A percentile compares a stretch with the other conserved stretches of the same genome.
phyloP scores from a whole-genome alignment of 2,888 invertebrate species.

The Halictus ligatus region DNA sequence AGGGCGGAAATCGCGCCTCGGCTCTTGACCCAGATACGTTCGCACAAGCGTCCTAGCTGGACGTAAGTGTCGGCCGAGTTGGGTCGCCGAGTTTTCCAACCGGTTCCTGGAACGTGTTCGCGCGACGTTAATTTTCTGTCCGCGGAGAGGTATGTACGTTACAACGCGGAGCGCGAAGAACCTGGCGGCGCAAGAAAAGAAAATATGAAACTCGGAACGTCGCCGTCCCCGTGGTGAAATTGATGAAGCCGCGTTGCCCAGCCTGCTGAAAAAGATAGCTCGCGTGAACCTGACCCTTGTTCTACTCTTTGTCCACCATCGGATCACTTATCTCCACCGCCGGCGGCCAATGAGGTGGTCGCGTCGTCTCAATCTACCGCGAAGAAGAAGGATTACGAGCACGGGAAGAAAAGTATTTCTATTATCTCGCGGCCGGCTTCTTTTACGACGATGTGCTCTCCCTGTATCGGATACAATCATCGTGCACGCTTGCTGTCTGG shows the following conservation, averaged over 20 bases:
- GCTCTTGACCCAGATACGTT: constrained; percentile 49
- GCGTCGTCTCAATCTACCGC: constrained; percentile 55
- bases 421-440: constrained; percentile 24
- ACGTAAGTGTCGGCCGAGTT: constrained; percentile 41
- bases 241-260: constrained; percentile 58
- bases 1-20: background rate
- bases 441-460: background rate
- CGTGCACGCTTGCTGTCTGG: background rate
- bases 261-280: constrained; percentile 44
- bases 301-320: constrained; percentile 52
- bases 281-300: constrained; percentile 9
- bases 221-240: constrained; percentile 45
- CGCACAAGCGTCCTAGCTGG: constrained; percentile 55
- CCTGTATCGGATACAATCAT: background rate
- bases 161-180: constrained; percentile 14
- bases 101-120: constrained; percentile 59
- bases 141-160: constrained; percentile 58
- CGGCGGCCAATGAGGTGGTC: constrained; percentile 53
- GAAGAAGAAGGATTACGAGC: constrained; percentile 55
- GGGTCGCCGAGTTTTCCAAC: constrained; percentile 21
- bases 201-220: constrained; percentile 54
- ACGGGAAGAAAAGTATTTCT: constrained; percentile 29
- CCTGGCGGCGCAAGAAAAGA: constrained; percentile 33
- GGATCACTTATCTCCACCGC: constrained; percentile 49
- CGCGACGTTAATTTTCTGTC: constrained; percentile 63